These are phyloP conservation scores for Microcebus jonahi DNA, from an alignment of 2,113 vertebrate genomes.

Conservation along the genomic window DNA sequence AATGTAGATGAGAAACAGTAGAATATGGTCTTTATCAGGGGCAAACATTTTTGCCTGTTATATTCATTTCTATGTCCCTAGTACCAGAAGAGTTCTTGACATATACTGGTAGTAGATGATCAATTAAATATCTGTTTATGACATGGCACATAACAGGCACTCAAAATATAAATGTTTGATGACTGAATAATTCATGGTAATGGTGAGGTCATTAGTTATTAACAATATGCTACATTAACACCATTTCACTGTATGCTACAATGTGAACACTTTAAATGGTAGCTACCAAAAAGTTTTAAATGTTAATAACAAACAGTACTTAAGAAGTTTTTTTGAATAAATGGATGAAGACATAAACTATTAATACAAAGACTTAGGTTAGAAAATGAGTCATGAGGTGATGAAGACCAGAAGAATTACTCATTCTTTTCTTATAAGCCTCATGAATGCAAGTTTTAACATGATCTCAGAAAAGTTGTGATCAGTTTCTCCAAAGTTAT, in stretches of 20 bases:
- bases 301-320: slow-evolving; percentile 16
- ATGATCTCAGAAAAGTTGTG: background rate
- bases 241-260: background rate
- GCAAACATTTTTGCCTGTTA: background rate
- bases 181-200: slow-evolving; percentile 17
- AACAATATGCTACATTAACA: background rate
- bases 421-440: background rate
- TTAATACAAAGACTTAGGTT: background rate
- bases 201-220: slow-evolving; percentile 19
- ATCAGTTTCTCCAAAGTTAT: slow-evolving; percentile 8
- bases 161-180: slow-evolving; percentile 43
- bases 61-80: background rate
- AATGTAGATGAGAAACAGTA: background rate
- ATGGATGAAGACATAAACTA: slow-evolving; percentile 24
- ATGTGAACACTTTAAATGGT: slow-evolving; percentile 12
- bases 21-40: background rate
- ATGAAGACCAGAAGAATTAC: background rate
- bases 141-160: background rate
- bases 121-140: slow-evolving; percentile 14
- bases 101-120: background rate
- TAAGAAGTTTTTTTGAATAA: slow-evolving; percentile 34
- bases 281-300: background rate
- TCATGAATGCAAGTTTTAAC: background rate
- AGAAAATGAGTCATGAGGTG: background rate
- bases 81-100: background rate